Percentiles rank a stretch among this genome's conserved stretches.
Evolutionary conservation across 1,140 invertebrate species (phyloP).

Genomic region (Leptopilina clavipes): DNA sequence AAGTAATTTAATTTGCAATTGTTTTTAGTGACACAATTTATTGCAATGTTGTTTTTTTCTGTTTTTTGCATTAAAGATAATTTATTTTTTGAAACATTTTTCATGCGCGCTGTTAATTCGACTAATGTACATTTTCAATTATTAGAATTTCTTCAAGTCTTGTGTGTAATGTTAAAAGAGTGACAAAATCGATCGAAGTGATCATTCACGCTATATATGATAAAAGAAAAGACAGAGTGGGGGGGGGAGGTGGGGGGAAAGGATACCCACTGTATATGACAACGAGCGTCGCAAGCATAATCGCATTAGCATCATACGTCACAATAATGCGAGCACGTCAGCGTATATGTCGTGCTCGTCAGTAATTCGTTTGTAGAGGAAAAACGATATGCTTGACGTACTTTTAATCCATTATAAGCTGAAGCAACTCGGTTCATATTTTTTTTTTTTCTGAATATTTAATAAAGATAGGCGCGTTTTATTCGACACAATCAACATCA

Average conservation of each 20-base stretch:
- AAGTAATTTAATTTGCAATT: too few species aligned
- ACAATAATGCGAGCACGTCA: slow-evolving; percentile 31
- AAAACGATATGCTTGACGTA: slow-evolving; percentile 33
- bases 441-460: slow-evolving; percentile 8
- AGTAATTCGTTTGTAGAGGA: slow-evolving; percentile 34
- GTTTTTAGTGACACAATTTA: too few species aligned
- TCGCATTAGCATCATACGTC: slow-evolving; percentile 34
- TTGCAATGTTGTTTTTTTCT: too few species aligned
- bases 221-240: not conserved
- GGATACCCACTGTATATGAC: not conserved
- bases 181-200: slow-evolving; percentile 5
- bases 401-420: slow-evolving; percentile 34
- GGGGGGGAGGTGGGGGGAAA: not conserved
- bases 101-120: not conserved
- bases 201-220: not conserved
- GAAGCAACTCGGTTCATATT: not conserved
- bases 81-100: too few species aligned
- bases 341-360: slow-evolving; percentile 29
- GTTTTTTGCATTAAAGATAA: too few species aligned
- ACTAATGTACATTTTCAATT: not conserved
- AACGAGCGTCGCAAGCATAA: slow-evolving; percentile 23
- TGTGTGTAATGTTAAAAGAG: not conserved
- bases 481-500: not conserved
- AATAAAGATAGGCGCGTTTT: slow-evolving; percentile 23
- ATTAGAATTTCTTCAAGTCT: not conserved